A percentile compares a stretch with the other conserved stretches of the same genome.
Evolutionary conservation across 2,113 vertebrate species (phyloP).

Genomic region (Eudyptes chrysolophus): DNA sequence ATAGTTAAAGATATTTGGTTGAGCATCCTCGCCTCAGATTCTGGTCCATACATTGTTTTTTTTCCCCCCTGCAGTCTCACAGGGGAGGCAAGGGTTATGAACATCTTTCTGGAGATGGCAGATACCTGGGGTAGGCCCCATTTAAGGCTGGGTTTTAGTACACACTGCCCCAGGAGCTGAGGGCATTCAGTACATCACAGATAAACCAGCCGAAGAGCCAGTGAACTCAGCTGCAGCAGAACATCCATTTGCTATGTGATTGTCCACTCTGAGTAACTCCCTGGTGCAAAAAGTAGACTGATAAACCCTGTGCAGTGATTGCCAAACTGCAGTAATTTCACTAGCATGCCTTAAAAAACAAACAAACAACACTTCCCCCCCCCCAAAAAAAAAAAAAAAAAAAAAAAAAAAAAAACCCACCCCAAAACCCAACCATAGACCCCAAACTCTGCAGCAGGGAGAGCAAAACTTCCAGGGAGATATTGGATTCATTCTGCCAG

Average conservation of each 20-base stretch:
- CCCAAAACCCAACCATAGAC: background rate
- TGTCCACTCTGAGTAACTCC: background rate
- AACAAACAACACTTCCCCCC: background rate
- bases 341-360: background rate
- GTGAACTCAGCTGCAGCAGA: background rate
- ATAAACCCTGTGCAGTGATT: conserved; percentile 9
- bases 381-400: background rate
- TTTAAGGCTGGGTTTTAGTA: background rate
- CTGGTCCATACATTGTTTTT: background rate
- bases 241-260: background rate
- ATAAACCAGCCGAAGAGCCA: background rate
- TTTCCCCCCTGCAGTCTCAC: background rate
- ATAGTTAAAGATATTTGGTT: background rate
- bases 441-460: background rate
- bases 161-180: background rate
- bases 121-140: background rate
- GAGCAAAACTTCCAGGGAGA: background rate
- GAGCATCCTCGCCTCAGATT: background rate
- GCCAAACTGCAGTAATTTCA: background rate
- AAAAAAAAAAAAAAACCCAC: background rate
- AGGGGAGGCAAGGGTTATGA: background rate
- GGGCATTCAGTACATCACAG: background rate
- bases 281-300: background rate
- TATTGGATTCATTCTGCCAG: background rate
- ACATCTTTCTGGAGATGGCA: background rate